Conservation (phyloP, 2,113 vertebrate species). For the Pterocles gutturalis region DNA sequence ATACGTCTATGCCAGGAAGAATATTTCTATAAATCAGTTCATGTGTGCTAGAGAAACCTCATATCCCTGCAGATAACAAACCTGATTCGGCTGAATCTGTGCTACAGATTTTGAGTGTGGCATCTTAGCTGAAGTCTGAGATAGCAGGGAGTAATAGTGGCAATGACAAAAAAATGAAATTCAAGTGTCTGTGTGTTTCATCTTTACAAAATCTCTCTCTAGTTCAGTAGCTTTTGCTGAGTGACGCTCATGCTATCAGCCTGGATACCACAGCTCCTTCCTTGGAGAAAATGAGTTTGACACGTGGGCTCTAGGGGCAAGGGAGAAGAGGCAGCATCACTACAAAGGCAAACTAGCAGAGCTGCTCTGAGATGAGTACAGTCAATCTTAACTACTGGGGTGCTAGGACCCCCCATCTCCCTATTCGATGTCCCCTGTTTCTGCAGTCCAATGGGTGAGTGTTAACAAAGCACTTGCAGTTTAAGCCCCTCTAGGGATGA, state of each 20-base stretch:
- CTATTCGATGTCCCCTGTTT: not conserved
- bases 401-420: not conserved
- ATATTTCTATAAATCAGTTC: not conserved
- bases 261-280: not conserved
- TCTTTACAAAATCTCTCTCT: not conserved
- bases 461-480: rapidly evolving
- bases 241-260: not conserved
- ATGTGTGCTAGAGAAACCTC: not conserved
- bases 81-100: not conserved
- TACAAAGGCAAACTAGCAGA: not conserved
- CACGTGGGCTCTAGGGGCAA: rapidly evolving
- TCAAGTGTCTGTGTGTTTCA: not conserved
- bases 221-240: not conserved
- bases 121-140: not conserved
- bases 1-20: not conserved
- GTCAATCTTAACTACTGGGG: rapidly evolving
- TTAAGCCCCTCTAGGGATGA: not conserved
- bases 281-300: not conserved
- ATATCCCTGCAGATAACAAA: not conserved
- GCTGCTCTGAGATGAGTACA: not conserved
- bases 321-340: not conserved
- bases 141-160: not conserved
- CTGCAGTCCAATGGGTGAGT: not conserved
- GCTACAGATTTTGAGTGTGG: not conserved
- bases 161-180: not conserved